Conservation (phyloP, 35 echinoderm and acorn worm genomes). For the Stichopus chloronotus region DNA sequence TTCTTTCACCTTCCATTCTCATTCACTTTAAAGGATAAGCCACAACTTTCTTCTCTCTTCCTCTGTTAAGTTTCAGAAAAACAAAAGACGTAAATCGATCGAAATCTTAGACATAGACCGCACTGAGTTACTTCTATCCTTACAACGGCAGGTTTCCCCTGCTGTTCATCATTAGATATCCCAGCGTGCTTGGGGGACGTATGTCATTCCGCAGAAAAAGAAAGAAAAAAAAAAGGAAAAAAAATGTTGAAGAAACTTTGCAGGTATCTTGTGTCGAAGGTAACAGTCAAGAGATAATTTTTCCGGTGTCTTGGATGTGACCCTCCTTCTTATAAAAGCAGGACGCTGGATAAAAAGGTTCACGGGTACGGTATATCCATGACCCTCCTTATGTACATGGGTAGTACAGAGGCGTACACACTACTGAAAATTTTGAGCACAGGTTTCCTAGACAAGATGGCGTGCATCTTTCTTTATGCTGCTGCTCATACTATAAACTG, state of each 20-base stretch:
- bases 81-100: constrained; percentile 32
- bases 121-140: constrained; percentile 16
- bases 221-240: no score
- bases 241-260: background rate
- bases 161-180: background rate
- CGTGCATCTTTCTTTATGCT: no score
- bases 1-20: background rate
- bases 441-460: no score
- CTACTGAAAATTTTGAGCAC: no score
- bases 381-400: background rate
- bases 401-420: no score
- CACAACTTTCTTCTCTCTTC: background rate
- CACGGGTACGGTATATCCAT: background rate
- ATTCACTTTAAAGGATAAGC: background rate
- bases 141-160: background rate
- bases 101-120: constrained; percentile 16
- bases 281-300: background rate
- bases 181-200: constrained; percentile 24
- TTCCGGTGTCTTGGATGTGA: constrained; percentile 3
- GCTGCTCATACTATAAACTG: no score
- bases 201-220: background rate
- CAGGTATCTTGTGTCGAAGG: background rate
- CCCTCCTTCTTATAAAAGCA: constrained; percentile 13
- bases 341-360: constrained; percentile 20
- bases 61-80: background rate